Evolutionary conservation across 2,113 vertebrate genomes (phyloP), one percentile per base, ranked within the genome.

Genomic region (Grammatotria lemairii): DNA sequence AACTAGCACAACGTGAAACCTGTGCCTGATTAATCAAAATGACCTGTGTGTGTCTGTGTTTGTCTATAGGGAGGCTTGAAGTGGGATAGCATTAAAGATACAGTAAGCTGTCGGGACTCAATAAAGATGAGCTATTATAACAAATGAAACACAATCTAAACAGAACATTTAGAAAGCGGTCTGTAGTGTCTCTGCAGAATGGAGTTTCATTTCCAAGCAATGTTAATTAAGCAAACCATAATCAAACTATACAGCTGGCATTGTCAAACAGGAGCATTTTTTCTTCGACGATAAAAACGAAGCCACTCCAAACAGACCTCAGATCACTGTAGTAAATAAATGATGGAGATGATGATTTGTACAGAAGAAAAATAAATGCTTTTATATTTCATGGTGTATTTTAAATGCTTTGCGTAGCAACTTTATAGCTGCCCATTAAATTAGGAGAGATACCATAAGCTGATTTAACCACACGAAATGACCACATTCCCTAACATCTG

Each of bases 191-290:
- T 51, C 73, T 78, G n/a, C 73, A 78, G 26, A 51, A 51, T 60
- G 9, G 19, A 79, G 11, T 42, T 90, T 81, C 28, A 42, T 79
- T 19, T 23, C 17, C 73, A 81, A 75, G 83, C 55, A 86, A 88
- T 26, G 26, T 84, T 57, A 75, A 89, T 85, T 38, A 83, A 89
- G 70, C 38, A 83, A 90, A 87, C 60, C 60, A 86, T 57, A 83
- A 90, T 88, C 79, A 89, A 85, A 79, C 26, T 51, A 49, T 13
- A 31, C 73, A 78, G 26, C 26, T 78, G 73, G 80, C 17, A 57
- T 78, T 8, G 55, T 75, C 65, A 82, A 78, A 51, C 73, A 51
- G 5, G 17, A 78, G 45, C 45, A 51, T 51, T 54, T 49, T 26
- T 80, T 40, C 23, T 70, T 89, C 33, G 51, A 21, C 42, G 42